A percentile compares a stretch with the other conserved stretches of the same genome.
These are phyloP conservation scores for Leucophenga varia DNA, from an alignment of 1,140 invertebrate species.

Conservation along the genomic window DNA sequence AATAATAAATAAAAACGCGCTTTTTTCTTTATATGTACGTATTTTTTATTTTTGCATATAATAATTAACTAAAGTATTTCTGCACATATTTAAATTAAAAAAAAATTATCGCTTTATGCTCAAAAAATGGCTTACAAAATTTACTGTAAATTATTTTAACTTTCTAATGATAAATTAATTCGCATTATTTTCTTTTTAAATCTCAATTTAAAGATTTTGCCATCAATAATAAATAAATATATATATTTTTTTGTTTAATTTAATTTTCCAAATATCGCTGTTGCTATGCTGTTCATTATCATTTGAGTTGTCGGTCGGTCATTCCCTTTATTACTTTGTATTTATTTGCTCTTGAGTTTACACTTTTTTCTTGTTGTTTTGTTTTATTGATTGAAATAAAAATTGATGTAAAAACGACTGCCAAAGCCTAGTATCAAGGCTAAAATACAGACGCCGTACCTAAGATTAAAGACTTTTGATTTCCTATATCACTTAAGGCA, in stretches of 20 bases:
- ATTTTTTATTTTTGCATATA: too few relatives aligned
- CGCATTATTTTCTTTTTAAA: too few relatives aligned
- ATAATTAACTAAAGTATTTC: too few relatives aligned
- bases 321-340: not conserved
- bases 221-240: too few relatives aligned
- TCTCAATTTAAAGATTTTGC: too few relatives aligned
- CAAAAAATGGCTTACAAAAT: too few relatives aligned
- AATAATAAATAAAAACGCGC: slow-evolving; percentile 26
- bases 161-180: too few relatives aligned
- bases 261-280: slow-evolving; percentile 7
- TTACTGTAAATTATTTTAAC: too few relatives aligned
- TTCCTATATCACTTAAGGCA: slow-evolving; percentile 86
- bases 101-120: too few relatives aligned
- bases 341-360: not conserved
- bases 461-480: slow-evolving; percentile 54
- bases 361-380: slow-evolving; percentile 9
- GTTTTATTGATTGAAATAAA: slow-evolving; percentile 23
- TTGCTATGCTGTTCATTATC: slow-evolving; percentile 1
- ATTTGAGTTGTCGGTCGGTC: not conserved
- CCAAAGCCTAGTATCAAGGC: slow-evolving; percentile 28
- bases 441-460: slow-evolving; percentile 30
- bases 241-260: slow-evolving; percentile 6
- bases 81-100: too few relatives aligned
- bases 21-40: too few relatives aligned
- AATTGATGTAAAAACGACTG: slow-evolving; percentile 39